Percentiles rank a stretch among this genome's conserved stretches.
These are phyloP conservation scores for Cantharis lateralis DNA, from an alignment of 2,888 invertebrate species.

Conservation along the genomic window DNA sequence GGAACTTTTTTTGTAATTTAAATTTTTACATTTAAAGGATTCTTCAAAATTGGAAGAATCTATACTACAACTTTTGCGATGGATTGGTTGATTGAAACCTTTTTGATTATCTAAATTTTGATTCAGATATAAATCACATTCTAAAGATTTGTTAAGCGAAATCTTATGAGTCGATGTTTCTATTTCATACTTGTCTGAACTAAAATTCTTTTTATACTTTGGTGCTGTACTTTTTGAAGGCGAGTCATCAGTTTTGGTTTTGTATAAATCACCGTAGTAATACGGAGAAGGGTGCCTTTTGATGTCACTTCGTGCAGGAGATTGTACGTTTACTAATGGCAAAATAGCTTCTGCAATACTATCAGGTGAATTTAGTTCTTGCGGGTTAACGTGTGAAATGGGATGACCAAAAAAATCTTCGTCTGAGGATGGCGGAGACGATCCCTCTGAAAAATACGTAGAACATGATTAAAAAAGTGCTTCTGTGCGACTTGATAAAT, in stretches of 20 bases:
- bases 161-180: slow-evolving; percentile 53
- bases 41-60: slow-evolving; percentile 45
- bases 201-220: slow-evolving; percentile 44
- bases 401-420: slow-evolving; percentile 53
- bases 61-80: slow-evolving; percentile 48
- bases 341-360: slow-evolving; percentile 63
- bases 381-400: slow-evolving; percentile 50
- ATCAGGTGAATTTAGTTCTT: slow-evolving; percentile 71
- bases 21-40: slow-evolving; percentile 52
- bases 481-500: neutral
- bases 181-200: slow-evolving; percentile 54
- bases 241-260: slow-evolving; percentile 50
- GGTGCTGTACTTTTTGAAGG: slow-evolving; percentile 24
- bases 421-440: slow-evolving; percentile 54
- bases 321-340: slow-evolving; percentile 56
- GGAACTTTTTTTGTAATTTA: slow-evolving; percentile 70
- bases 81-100: slow-evolving; percentile 38
- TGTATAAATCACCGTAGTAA: slow-evolving; percentile 80
- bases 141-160: slow-evolving; percentile 13
- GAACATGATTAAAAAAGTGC: neutral
- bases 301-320: slow-evolving; percentile 60
- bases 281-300: slow-evolving; percentile 80
- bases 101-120: slow-evolving; percentile 33
- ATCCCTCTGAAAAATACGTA: slow-evolving; percentile 49
- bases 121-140: slow-evolving; percentile 17